phyloP scores from a whole-genome alignment of 2,113 vertebrate genomes.

The Mustela lutreola region DNA sequence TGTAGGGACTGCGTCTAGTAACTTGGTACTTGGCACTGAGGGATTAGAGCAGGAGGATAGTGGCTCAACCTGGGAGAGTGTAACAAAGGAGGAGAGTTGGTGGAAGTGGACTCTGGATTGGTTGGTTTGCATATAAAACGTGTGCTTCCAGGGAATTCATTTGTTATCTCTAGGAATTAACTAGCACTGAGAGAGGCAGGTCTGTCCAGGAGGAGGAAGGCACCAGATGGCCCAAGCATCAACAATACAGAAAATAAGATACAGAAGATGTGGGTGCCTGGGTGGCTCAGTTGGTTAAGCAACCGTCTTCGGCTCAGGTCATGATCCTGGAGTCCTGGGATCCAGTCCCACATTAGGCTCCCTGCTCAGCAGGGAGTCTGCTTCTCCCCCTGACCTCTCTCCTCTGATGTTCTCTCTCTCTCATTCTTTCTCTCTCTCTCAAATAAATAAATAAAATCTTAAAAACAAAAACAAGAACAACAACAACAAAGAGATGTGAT shows the following conservation, averaged over 20 bases:
- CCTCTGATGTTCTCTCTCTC: too few relatives aligned
- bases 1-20: background rate
- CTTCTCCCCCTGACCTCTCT: too few relatives aligned
- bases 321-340: too few relatives aligned
- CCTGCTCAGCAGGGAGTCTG: too few relatives aligned
- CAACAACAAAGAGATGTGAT: background rate
- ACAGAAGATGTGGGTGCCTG: background rate
- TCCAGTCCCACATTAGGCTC: too few relatives aligned
- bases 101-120: background rate
- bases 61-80: background rate
- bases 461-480: too few relatives aligned
- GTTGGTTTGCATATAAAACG: constrained; percentile 2
- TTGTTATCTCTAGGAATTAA: constrained; percentile 15
- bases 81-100: background rate
- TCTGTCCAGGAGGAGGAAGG: background rate
- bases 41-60: background rate
- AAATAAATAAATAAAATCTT: too few relatives aligned
- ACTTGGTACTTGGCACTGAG: background rate
- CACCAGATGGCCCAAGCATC: background rate
- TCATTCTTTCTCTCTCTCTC: too few relatives aligned
- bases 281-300: too few relatives aligned
- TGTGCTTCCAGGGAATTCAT: background rate
- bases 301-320: too few relatives aligned
- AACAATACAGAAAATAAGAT: background rate
- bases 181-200: background rate